These are phyloP conservation scores for Eupithecia abbreviata DNA, from an alignment of 2,888 invertebrate species.

Conservation along the genomic window DNA sequence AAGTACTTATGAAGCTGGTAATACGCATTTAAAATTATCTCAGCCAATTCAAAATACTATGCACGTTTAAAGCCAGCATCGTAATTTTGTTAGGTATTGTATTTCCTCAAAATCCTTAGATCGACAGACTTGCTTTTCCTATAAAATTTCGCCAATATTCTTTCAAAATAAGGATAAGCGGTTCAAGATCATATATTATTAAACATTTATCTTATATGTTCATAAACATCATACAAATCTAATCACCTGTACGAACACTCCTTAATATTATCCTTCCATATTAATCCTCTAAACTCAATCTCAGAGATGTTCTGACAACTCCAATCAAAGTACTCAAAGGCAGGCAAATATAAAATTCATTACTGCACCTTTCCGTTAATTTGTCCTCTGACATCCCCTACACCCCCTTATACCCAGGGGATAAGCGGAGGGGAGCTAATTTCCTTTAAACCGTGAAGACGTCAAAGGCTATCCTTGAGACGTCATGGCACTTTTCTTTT, in stretches of 20 bases:
- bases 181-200: no score
- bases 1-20: slow-evolving; percentile 36
- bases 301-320: slow-evolving; percentile 27
- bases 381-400: slow-evolving; percentile 51
- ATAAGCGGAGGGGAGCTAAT: slow-evolving; percentile 65
- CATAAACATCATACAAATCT: not conserved
- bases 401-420: slow-evolving; percentile 38
- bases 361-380: slow-evolving; percentile 67
- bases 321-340: slow-evolving; percentile 46
- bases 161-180: not conserved
- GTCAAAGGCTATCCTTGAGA: slow-evolving; percentile 78
- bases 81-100: not conserved
- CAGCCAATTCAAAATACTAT: slow-evolving; percentile 1
- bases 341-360: slow-evolving; percentile 67
- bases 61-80: not conserved
- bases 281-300: slow-evolving; percentile 29
- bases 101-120: not conserved
- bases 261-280: slow-evolving; percentile 17
- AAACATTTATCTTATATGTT: not conserved
- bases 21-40: slow-evolving; percentile 32
- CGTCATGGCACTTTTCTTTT: slow-evolving; percentile 75
- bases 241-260: not conserved
- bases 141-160: not conserved
- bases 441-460: slow-evolving; percentile 73
- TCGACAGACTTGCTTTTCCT: not conserved